Base-by-base conservation (phyloP, 2,797 vertebrate genomes). In the Cryptoprocta ferox region DNA sequence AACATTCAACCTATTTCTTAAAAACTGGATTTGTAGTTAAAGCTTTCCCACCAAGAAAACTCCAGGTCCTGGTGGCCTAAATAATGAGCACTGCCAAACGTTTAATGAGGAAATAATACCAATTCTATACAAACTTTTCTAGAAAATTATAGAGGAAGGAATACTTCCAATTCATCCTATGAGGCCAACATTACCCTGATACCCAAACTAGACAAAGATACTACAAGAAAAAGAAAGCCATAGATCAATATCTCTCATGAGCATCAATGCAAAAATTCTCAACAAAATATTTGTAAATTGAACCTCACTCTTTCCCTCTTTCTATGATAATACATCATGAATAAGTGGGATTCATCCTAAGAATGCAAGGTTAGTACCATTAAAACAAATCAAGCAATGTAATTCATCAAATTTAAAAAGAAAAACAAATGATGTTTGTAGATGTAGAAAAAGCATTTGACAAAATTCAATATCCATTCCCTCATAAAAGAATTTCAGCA, bases 51-150 rank as follows among this genome's bases (percentile, higher is more conserved):
- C 48, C 70, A 89, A 85, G 88, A 89, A 73, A 71, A 81, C 32
- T 71, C 16, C 21, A 91, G 56, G 50, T 50, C 35, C 32, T 80
- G n/a, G 39, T 65, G n/a, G 48, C 42, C 94, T 91, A 93, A 76
- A 24, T 75, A 66, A 85, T 85, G 42, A 85, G 53, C 24, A 73
- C 26, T 81, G 61, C 35, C 32, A 84, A 91, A 95, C 18, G 45
- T 87, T 91, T 82, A 93, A 93, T 73, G 88, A 91, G 73, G 70
- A 71, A 91, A 59, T 84, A 79, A 73, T 59, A 92, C 3, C 37
- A 91, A 75, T 35, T 94, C 35, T 70, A 56, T 42, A 45, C 13
- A 93, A 89, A 81, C 11, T 70, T 94, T 78, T 93, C n/a, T 91
- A 76, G 93, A 89, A 88, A 88, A 50, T 30, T 35, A 59, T 19